Evolutionary conservation across 2,888 invertebrate genomes (phyloP).

Genomic region (Eristalinus sepulchralis): DNA sequence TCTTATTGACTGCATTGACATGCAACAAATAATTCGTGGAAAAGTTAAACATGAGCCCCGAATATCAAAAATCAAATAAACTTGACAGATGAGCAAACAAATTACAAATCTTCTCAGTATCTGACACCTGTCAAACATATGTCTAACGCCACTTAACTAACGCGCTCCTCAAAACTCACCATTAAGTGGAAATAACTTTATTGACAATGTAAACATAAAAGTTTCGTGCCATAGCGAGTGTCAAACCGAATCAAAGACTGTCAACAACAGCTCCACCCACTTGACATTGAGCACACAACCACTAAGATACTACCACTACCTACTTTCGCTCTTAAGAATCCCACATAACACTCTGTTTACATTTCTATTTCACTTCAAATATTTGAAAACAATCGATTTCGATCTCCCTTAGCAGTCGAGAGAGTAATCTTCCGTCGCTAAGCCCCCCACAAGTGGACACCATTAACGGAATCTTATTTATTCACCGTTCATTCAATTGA

Average conservation of each 20-base stretch:
- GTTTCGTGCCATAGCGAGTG: neutral
- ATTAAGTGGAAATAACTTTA: neutral
- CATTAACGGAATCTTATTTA: neutral
- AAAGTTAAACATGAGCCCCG: too few species aligned
- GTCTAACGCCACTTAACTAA: neutral
- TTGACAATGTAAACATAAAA: neutral
- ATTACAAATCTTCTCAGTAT: too few species aligned
- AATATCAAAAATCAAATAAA: too few species aligned
- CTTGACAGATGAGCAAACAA: too few species aligned
- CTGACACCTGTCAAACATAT: neutral
- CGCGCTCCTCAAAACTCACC: neutral
- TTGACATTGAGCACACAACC: neutral
- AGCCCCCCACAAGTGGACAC: conserved; percentile 1
- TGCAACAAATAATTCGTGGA: too few species aligned
- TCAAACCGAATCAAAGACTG: conserved; percentile 9
- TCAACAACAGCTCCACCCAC: neutral
- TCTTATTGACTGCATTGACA: too few species aligned
- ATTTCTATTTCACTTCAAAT: conserved; percentile 42
- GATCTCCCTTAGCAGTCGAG: conserved; percentile 2
- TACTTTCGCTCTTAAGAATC: conserved; percentile 48
- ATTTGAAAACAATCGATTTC: conserved; percentile 32
- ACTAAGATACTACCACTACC: neutral
- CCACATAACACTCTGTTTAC: conserved; percentile 29
- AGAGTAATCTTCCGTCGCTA: conserved; percentile 32
- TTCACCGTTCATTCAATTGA: conserved; percentile 2